Conservation (phyloP, 2,888 invertebrate species). For the Tetragonisca angustula region DNA sequence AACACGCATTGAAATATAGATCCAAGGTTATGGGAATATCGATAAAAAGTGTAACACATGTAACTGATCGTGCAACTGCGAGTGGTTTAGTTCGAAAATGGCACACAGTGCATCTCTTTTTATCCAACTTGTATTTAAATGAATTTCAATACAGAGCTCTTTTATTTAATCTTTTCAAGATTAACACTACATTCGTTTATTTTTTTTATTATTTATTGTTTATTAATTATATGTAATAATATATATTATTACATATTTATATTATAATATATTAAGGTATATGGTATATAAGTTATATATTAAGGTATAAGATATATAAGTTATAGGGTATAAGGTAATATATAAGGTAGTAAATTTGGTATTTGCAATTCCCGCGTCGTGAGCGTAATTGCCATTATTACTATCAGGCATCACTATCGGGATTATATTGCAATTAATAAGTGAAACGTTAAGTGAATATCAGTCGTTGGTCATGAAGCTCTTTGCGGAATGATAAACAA, state of each 20-base stretch:
- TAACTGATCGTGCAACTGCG: not conserved
- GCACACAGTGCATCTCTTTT: constrained; percentile 8
- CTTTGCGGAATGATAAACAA: constrained; percentile 36
- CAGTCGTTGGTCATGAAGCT: constrained; percentile 18
- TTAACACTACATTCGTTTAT: not conserved
- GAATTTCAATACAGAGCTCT: not conserved
- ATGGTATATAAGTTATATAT: too few relatives aligned
- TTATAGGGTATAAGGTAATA: too few relatives aligned
- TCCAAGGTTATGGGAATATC: constrained; percentile 44
- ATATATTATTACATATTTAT: too few relatives aligned
- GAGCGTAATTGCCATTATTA: not conserved
- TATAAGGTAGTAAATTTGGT: not conserved
- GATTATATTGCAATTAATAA: constrained; percentile 33
- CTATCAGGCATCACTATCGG: too few relatives aligned
- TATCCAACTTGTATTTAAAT: not conserved
- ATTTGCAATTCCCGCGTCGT: not conserved
- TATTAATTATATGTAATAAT: not conserved
- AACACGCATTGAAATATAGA: constrained; percentile 49
- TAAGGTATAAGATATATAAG: too few relatives aligned
- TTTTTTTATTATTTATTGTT: not conserved
- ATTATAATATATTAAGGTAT: too few relatives aligned
- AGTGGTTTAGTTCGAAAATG: not conserved
- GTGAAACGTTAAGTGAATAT: constrained; percentile 44
- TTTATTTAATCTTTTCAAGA: too few relatives aligned
- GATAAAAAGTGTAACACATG: constrained; percentile 15